These are phyloP conservation scores for Agonopterix alstromeriana DNA, from an alignment of 2,888 invertebrate species.

Conservation along the genomic window DNA sequence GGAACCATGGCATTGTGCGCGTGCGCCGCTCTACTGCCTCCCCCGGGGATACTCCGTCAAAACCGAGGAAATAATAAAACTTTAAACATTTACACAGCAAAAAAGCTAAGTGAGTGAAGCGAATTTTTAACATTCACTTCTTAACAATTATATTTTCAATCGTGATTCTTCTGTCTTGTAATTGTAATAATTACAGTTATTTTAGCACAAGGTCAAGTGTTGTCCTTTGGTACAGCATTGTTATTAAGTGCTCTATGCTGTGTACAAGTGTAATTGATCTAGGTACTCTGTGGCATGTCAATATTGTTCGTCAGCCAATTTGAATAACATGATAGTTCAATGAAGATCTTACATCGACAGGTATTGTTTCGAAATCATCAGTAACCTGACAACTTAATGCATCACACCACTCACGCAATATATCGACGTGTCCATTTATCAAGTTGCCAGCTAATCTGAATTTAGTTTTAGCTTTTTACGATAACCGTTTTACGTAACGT, in stretches of 20 bases:
- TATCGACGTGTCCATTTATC: slow-evolving; percentile 27
- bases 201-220: slow-evolving; percentile 35
- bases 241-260: slow-evolving; percentile 24
- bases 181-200: slow-evolving; percentile 33
- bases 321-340: slow-evolving; percentile 18
- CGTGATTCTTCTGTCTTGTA: slow-evolving; percentile 26
- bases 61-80: slow-evolving; percentile 17
- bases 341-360: slow-evolving; percentile 17
- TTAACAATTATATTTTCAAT: slow-evolving; percentile 9
- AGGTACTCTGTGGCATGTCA: slow-evolving; percentile 1
- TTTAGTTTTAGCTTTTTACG: slow-evolving; percentile 24
- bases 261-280: slow-evolving; percentile 28
- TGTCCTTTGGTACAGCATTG: slow-evolving; percentile 29
- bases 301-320: slow-evolving; percentile 13
- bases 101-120: not conserved
- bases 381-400: slow-evolving; percentile 17
- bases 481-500: slow-evolving; percentile 34
- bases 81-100: not conserved
- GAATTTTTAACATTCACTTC: slow-evolving; percentile 1
- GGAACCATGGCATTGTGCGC: slow-evolving; percentile 38
- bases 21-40: slow-evolving; percentile 22
- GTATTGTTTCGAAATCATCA: slow-evolving; percentile 23
- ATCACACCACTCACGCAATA: slow-evolving; percentile 20
- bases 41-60: slow-evolving; percentile 14
- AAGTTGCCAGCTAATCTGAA: slow-evolving; percentile 23